phyloP scores from a whole-genome alignment of 2,797 vertebrate genomes.

The Cephalopachus bancanus region DNA sequence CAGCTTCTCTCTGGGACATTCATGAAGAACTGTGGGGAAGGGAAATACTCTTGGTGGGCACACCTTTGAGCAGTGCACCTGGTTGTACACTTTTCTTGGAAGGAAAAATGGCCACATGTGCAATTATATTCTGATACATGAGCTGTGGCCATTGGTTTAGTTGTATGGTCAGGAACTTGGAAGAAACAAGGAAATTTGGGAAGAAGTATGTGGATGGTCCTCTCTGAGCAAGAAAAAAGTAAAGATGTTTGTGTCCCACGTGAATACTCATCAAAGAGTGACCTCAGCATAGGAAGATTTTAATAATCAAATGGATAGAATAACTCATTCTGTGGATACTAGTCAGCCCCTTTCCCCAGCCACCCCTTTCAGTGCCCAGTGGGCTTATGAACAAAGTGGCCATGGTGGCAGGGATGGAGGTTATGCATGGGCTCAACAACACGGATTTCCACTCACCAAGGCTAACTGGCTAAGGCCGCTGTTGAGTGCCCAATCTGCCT shows the following conservation, averaged over 20 bases:
- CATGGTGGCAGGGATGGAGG: no score
- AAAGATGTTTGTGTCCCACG: not conserved
- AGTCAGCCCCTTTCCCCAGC: not conserved
- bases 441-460: no score
- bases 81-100: no score
- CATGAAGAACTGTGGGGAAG: not conserved
- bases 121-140: no score
- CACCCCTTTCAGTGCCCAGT: not conserved
- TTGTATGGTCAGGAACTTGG: not conserved
- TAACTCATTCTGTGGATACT: not conserved
- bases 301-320: no score
- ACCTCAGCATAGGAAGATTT: not conserved
- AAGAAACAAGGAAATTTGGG: not conserved
- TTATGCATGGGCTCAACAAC: no score
- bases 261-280: not conserved
- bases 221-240: not conserved
- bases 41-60: not conserved
- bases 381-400: not conserved
- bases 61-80: not conserved
- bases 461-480: no score
- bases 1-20: not conserved
- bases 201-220: not conserved
- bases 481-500: no score
- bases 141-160: no score
- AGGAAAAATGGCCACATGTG: no score